Evolutionary conservation across 2,797 vertebrate genomes (phyloP).

Genomic region (Schizothorax lantsangensis): DNA sequence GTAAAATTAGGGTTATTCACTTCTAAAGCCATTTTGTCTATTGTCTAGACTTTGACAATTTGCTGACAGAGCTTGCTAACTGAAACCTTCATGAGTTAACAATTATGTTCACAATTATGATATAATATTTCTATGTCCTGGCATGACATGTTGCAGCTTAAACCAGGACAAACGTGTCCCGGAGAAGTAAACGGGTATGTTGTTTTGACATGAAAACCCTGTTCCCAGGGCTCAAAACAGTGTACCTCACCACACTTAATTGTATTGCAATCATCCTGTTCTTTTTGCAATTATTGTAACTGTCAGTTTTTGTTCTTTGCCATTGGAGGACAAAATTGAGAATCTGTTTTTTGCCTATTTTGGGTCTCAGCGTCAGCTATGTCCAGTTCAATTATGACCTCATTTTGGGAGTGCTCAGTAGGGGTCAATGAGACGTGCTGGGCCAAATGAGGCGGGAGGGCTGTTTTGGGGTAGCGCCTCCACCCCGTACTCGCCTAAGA

Average conservation of each 20-base stretch:
- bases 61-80: neutral
- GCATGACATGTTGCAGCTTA: conserved; percentile 41
- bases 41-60: neutral
- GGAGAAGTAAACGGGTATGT: conserved; percentile 57
- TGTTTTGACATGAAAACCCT: conserved; percentile 72
- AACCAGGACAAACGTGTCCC: conserved; percentile 49
- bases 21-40: neutral
- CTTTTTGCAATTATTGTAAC: conserved; percentile 83
- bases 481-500: conserved; percentile 66
- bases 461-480: conserved; percentile 71
- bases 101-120: conserved; percentile 47
- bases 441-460: conserved; percentile 68
- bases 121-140: conserved; percentile 50
- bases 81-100: neutral
- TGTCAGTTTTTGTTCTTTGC: conserved; percentile 85
- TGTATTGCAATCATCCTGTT: conserved; percentile 74
- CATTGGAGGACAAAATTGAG: conserved; percentile 80
- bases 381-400: conserved; percentile 82
- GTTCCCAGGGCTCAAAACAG: conserved; percentile 78
- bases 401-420: conserved; percentile 70
- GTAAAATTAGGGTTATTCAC: neutral
- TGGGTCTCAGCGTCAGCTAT: conserved; percentile 71
- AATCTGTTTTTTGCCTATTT: conserved; percentile 65
- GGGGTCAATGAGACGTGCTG: conserved; percentile 63
- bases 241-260: conserved; percentile 76